Evolutionary conservation across 2,888 invertebrate genomes (phyloP), one percentile per base, ranked within the genome.

Genomic region (Papilio demoleus): DNA sequence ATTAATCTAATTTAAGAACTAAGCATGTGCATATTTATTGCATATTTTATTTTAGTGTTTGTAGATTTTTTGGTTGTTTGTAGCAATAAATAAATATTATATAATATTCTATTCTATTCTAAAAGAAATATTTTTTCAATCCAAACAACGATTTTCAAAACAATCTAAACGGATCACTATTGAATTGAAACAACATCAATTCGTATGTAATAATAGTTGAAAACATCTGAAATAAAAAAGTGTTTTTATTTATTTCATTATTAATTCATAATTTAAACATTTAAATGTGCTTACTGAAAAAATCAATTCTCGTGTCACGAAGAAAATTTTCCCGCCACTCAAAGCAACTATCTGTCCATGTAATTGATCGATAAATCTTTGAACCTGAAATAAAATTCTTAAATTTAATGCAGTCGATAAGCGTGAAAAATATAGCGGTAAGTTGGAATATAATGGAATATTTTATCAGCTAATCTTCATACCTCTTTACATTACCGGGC

Each of bases 341-440:
- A 95, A 79, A 8, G 94, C 94, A n/a, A 94, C 90, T 42, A 93
- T 93, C 45, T 93, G 88, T 42, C 93, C 90, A 72, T 93, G 93
- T 73, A 95, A 93, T 87, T 95, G 94, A 62, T 93, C 90, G 65
- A 94, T 93, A 68, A 94, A 92, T 70, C 95, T 88, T 72, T 93
- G 93, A 58, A 94, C 90, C 94, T 94, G 79, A 31, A 83, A 66
- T 45, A 24, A 64, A 12, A 36, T 53, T 17, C 24, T 38, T 14
- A 27, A 38, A 12, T 34, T n/a, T 34, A 38, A n/a, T n/a, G n/a
- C n/a, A n/a, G n/a, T n/a, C n/a, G n/a, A n/a, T n/a, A n/a, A n/a
- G n/a, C n/a, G n/a, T n/a, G n/a, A n/a, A n/a, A n/a, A n/a, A n/a
- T n/a, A n/a, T n/a, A n/a, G n/a, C n/a, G n/a, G n/a, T n/a, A n/a